Percentiles rank a stretch among this genome's conserved stretches.
Conservation (phyloP, 1,140 invertebrate genomes). For the Bradysia coprophila region DNA sequence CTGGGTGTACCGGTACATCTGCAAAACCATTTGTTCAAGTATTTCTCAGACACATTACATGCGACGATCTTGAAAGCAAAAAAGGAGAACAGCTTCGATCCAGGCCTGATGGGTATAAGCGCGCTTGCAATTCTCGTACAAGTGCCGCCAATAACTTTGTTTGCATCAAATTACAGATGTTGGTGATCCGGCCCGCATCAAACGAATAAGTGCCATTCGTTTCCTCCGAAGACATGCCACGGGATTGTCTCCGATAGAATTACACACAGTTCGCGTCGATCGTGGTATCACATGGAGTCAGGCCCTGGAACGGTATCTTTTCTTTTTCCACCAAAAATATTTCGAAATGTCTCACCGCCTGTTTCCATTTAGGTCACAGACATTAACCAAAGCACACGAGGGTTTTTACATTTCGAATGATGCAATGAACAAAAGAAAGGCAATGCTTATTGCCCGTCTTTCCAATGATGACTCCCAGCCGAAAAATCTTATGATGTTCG, state of each 20-base stretch:
- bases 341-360: too few relatives aligned
- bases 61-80: slow-evolving; percentile 62
- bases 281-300: slow-evolving; percentile 71
- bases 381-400: slow-evolving; percentile 47
- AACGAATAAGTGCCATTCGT: slow-evolving; percentile 44
- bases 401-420: slow-evolving; percentile 75
- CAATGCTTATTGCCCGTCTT: too few relatives aligned
- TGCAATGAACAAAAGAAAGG: slow-evolving; percentile 49
- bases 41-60: slow-evolving; percentile 81
- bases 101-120: slow-evolving; percentile 61
- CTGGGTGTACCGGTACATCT: slow-evolving; percentile 88
- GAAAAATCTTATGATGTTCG: too few relatives aligned
- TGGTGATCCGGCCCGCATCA: slow-evolving; percentile 65
- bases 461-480: too few relatives aligned
- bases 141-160: slow-evolving; percentile 76
- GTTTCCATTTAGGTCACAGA: slow-evolving; percentile 34
- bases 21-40: slow-evolving; percentile 88
- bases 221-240: slow-evolving; percentile 69
- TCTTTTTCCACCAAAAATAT: too few relatives aligned
- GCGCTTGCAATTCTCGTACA: too few relatives aligned
- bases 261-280: slow-evolving; percentile 77
- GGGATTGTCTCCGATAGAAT: slow-evolving; percentile 65
- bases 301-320: too few relatives aligned
- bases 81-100: slow-evolving; percentile 51
- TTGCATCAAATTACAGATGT: slow-evolving; percentile 50